Evolutionary conservation across 2,888 invertebrate species (phyloP).

Genomic region (Diplolepis rosae): DNA sequence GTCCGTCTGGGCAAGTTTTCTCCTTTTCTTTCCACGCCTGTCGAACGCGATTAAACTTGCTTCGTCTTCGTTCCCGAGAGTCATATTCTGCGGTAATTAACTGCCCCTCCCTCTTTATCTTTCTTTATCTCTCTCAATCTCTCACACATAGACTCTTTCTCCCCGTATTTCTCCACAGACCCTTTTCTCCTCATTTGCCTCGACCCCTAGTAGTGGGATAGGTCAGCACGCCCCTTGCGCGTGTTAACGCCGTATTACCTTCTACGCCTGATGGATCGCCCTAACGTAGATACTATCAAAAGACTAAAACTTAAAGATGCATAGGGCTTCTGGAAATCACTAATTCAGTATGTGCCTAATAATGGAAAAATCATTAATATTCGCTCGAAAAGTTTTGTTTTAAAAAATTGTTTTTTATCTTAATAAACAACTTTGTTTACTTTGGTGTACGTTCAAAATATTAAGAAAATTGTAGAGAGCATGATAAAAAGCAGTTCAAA

Average conservation of each 20-base stretch:
- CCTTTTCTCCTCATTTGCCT: constrained; percentile 22
- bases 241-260: neutral
- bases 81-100: constrained; percentile 47
- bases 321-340: neutral
- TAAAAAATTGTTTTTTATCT: too few relatives aligned
- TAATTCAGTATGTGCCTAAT: neutral
- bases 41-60: constrained; percentile 45
- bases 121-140: neutral
- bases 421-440: too few relatives aligned
- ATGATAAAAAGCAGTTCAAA: too few relatives aligned
- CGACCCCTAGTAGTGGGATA: constrained; percentile 1
- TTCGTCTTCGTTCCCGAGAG: constrained; percentile 37
- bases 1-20: constrained; percentile 60
- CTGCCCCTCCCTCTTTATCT: neutral
- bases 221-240: constrained; percentile 12
- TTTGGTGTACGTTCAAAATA: too few relatives aligned
- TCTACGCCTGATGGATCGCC: constrained; percentile 21
- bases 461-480: too few relatives aligned
- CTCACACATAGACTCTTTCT: neutral
- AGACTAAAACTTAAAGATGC: too few relatives aligned
- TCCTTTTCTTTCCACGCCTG: constrained; percentile 40
- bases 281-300: neutral
- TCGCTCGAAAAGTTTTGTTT: too few relatives aligned
- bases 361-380: too few relatives aligned
- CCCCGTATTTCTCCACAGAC: neutral